Evolutionary conservation across 2,888 invertebrate genomes (phyloP), one percentile per base, ranked within the genome.

Genomic region (Coenonympha glycerion): DNA sequence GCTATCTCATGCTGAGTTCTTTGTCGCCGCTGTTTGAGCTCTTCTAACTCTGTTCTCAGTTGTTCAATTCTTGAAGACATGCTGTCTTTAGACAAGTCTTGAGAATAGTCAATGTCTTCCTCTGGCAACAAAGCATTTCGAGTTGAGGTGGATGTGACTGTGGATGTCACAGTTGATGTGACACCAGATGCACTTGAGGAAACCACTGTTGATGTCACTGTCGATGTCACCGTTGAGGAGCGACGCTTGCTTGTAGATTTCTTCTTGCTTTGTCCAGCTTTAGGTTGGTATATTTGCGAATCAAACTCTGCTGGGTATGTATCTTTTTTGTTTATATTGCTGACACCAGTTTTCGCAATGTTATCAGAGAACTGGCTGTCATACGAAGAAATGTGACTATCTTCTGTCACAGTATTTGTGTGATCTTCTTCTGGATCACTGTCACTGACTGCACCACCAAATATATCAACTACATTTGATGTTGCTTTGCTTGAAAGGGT

Each of bases 371-470:
- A 76, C 46, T 91, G 90, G 59, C 92, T 93, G 61, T 94, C 93
- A 58, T 91, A 92, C 0, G 90, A 91, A 0, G 93, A 92, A 49
- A 94, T 85, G 37, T 91, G 89, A 58, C 93, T 94, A 63, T 95
- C 95, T 64, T 95, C 95, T 58, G 95, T 85, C 68, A 95, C 95
- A 2, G 92, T 91, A 76, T 93, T 93, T 16, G 91, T 89, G 65
- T 91, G 91, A 53, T 94, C 93, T 60, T 96, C 96, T 49, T 93
- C 93, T 39, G 86, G 75, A 56, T 95, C 95, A 28, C 96, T 96
- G 63, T 97, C 96, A 67, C 96, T 96, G 0, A 97, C 93, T 22
- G 95, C 92, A 58, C 95, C 97, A 22, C 97, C 98, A 83, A 98
- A 98, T 68, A 97, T 95, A 63, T 96, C 96, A 36, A 82, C 80